Evolutionary conservation across 2,113 vertebrate genomes (phyloP), one percentile per base, ranked within the genome.

Genomic region (Antidorcas marsupialis): DNA sequence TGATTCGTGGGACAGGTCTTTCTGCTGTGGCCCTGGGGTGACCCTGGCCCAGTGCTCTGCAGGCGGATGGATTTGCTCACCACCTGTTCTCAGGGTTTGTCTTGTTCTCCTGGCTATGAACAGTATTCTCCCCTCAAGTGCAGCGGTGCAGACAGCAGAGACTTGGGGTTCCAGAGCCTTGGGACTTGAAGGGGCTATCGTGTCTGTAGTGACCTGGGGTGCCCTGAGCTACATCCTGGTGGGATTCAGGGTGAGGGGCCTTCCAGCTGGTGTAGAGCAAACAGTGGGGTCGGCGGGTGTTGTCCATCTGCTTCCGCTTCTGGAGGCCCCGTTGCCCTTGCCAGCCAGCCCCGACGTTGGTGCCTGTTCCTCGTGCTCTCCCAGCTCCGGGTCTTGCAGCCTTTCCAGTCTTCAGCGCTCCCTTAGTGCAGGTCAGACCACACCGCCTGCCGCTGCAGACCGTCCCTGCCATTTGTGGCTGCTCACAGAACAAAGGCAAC

Each of bases 391-490:
- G 33, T 45, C 10, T 74, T 67, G 25, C 27, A 84, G 87, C 60
- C 82, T 78, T 36, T 10, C 11, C 14, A 25, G 45, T 30, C 43
- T 53, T 67, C 81, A 47, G 1, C 62, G 47, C 64, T 67, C 36
- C 47, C 59, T 27, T 0, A 14, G 55, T 0, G 7, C 64, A 30
- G 4, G 57, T 74, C 36, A 52, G 1, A n/a, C 59, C 33, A 12
- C 8, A 8, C 33, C 12, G 3, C 76, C 50, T 6, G 1, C 59
- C 4, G 0, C 57, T 27, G 39, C 16, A 45, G 39, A 30, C n/a
- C 1, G 3, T 59, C 16, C 82, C 13, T 71, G 14, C n/a, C 45
- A 19, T n/a, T 79, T 0, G 0, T 39, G 28, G 52, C 87, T 95
- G 36, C 94, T 90, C 25, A 23, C 53, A 47, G 62, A 30, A 6